A percentile compares a stretch with the other conserved stretches of the same genome.
phyloP scores from a whole-genome alignment of 2,888 invertebrate genomes.

The Griposia aprilina region DNA sequence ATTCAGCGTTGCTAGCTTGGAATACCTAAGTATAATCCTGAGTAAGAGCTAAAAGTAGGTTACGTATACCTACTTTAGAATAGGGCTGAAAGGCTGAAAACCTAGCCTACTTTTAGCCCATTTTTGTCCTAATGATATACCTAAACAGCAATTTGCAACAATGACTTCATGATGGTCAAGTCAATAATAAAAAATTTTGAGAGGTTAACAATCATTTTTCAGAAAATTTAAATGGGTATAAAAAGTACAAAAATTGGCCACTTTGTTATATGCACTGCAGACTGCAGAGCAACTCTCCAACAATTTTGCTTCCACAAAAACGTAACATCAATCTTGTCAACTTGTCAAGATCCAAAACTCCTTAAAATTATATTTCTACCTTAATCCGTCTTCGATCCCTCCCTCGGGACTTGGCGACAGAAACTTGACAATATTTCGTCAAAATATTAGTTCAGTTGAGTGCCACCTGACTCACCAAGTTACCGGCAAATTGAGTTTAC shows the following conservation, averaged over 20 bases:
- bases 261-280: neutral
- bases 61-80: neutral
- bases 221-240: too few species aligned
- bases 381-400: constrained; percentile 15
- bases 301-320: constrained; percentile 2
- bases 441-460: constrained; percentile 60
- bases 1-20: neutral
- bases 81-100: neutral
- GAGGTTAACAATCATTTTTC: too few species aligned
- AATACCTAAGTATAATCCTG: neutral
- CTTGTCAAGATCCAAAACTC: neutral
- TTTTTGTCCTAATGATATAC: neutral
- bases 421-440: constrained; percentile 45
- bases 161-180: neutral
- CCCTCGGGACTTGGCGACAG: constrained; percentile 12
- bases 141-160: neutral
- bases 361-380: constrained; percentile 30
- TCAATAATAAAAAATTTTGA: neutral
- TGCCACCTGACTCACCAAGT: constrained; percentile 42
- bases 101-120: neutral
- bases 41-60: neutral
- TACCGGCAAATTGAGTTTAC: constrained; percentile 56
- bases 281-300: neutral
- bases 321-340: constrained; percentile 15
- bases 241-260: neutral